These are phyloP conservation scores for Etia nguti DNA, from an alignment of 2,113 vertebrate species.

Conservation along the genomic window DNA sequence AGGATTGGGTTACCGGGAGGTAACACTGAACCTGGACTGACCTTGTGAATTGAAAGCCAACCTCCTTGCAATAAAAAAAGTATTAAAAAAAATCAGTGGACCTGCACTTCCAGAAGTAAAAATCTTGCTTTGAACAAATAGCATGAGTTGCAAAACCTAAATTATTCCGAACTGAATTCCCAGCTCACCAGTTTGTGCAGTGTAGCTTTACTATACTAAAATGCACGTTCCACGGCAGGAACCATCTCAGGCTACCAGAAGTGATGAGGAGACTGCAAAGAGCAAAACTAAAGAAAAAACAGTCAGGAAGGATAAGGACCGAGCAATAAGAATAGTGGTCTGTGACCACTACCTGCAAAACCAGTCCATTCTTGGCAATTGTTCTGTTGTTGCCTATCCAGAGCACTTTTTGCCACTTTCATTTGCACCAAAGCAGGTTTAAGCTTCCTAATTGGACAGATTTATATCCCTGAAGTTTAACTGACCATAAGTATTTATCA, in stretches of 20 bases:
- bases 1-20: constrained; percentile 20
- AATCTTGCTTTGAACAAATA: background rate
- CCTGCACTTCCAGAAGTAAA: background rate
- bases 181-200: background rate
- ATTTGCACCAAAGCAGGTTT: background rate
- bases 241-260: background rate
- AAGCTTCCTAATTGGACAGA: background rate
- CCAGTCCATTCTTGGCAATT: background rate
- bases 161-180: background rate
- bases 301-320: background rate
- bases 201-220: background rate
- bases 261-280: background rate
- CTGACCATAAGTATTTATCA: background rate
- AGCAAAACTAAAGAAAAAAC: background rate
- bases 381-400: background rate
- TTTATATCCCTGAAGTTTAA: background rate
- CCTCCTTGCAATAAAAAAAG: background rate
- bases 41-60: background rate
- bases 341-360: background rate
- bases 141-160: background rate
- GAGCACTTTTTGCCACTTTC: background rate
- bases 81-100: background rate
- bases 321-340: background rate
- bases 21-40: background rate
- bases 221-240: background rate